A percentile compares a stretch with the other conserved stretches of the same genome.
Conservation (phyloP, 2,888 invertebrate species). For the Lasiommata megera region DNA sequence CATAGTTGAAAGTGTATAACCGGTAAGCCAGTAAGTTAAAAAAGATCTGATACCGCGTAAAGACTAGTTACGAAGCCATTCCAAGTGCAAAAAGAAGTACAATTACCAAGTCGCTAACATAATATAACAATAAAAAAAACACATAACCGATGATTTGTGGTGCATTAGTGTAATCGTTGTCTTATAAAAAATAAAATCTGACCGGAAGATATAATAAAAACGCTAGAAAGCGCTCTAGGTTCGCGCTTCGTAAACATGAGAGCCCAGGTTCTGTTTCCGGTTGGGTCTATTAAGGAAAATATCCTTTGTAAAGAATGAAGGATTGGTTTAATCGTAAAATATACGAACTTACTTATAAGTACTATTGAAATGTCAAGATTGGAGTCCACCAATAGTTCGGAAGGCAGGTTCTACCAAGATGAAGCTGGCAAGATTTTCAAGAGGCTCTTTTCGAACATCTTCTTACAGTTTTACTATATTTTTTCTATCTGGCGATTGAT, state of each 20-base stretch:
- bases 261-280: not conserved
- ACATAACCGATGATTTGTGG: not conserved
- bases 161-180: not conserved
- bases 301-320: not conserved
- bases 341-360: too few species aligned
- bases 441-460: too few species aligned
- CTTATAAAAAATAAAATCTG: not conserved
- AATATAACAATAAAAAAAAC: not conserved
- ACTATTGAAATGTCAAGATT: too few species aligned
- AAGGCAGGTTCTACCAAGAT: too few species aligned
- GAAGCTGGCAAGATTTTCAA: too few species aligned
- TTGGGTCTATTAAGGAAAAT: not conserved
- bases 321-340: too few species aligned
- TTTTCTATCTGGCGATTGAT: too few species aligned
- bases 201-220: not conserved
- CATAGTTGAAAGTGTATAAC: constrained; percentile 12
- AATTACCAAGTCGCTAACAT: not conserved
- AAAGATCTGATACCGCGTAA: constrained; percentile 18
- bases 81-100: constrained; percentile 6
- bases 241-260: not conserved
- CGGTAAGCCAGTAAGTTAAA: constrained; percentile 15
- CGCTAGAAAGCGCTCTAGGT: not conserved
- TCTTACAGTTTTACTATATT: too few species aligned
- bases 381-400: too few species aligned
- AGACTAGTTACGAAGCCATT: constrained; percentile 8